Evolutionary conservation across 2,888 invertebrate species (phyloP).

Genomic region (Cheilosia grossa): DNA sequence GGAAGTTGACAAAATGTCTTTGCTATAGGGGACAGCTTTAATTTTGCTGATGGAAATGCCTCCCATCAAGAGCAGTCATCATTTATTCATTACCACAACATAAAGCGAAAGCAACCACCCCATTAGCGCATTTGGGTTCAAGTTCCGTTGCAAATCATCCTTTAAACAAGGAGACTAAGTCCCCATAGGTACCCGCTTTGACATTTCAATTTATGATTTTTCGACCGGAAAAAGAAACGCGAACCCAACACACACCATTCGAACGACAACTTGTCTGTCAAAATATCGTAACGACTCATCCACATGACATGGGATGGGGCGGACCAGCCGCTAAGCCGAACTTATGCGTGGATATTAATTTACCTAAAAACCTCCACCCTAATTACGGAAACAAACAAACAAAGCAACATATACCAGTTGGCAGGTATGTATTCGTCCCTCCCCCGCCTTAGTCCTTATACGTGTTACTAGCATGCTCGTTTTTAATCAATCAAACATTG

Average conservation of each 20-base stretch:
- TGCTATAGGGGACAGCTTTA: too few species aligned
- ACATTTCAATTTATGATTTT: constrained; percentile 71
- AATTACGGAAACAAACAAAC: constrained; percentile 73
- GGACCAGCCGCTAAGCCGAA: constrained; percentile 29
- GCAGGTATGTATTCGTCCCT: not conserved
- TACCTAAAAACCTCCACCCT: constrained; percentile 71
- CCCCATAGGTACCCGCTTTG: constrained; percentile 21
- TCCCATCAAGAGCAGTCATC: too few species aligned
- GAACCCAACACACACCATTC: too few species aligned
- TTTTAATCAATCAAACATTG: constrained; percentile 73
- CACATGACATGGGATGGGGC: constrained; percentile 55
- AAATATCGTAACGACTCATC: constrained; percentile 72
- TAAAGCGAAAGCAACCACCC: constrained; percentile 19
- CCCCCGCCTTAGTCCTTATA: constrained; percentile 28
- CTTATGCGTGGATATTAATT: constrained; percentile 70
- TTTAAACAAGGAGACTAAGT: constrained; percentile 13
- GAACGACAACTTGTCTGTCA: constrained; percentile 68
- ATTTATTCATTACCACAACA: constrained; percentile 10
- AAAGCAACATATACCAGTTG: constrained; percentile 8
- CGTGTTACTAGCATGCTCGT: constrained; percentile 71
- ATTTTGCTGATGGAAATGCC: too few species aligned
- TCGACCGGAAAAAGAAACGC: too few species aligned
- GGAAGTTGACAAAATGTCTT: too few species aligned
- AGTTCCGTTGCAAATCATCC: constrained; percentile 37
- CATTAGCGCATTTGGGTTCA: constrained; percentile 1